phyloP scores from a whole-genome alignment of 2,797 vertebrate genomes.

The Delichon dasypus region DNA sequence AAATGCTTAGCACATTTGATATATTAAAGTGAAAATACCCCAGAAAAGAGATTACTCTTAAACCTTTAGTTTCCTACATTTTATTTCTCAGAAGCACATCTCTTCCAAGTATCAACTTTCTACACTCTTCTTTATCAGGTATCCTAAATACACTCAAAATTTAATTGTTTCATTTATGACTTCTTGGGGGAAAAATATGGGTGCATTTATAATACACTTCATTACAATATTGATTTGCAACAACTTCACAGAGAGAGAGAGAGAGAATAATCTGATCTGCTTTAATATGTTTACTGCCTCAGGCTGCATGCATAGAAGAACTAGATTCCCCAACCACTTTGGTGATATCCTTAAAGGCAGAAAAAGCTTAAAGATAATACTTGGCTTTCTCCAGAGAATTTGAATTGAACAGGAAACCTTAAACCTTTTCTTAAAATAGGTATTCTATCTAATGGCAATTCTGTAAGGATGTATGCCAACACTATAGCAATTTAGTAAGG shows the following conservation, averaged over 20 bases:
- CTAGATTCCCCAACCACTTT: background rate
- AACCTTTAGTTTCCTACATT: background rate
- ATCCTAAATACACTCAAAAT: background rate
- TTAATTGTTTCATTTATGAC: background rate
- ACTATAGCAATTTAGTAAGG: background rate
- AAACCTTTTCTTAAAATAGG: background rate
- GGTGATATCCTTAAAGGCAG: background rate
- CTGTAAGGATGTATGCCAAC: background rate
- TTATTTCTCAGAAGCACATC: background rate
- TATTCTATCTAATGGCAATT: background rate
- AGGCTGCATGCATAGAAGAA: background rate
- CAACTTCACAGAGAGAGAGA: background rate
- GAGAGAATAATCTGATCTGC: background rate
- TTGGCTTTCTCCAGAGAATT: background rate
- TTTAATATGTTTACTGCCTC: background rate
- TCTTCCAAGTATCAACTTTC: background rate
- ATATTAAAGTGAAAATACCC: background rate
- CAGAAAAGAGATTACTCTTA: background rate
- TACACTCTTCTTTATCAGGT: background rate
- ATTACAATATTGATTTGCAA: constrained; percentile 8
- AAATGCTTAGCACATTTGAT: background rate
- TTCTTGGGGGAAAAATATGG: background rate
- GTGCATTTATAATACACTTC: background rate
- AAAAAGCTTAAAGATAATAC: constrained; percentile 13
- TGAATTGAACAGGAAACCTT: background rate